Evolutionary conservation across 2,888 invertebrate genomes (phyloP), one percentile per base, ranked within the genome.

Genomic region (Pristionchus fissidentatus): DNA sequence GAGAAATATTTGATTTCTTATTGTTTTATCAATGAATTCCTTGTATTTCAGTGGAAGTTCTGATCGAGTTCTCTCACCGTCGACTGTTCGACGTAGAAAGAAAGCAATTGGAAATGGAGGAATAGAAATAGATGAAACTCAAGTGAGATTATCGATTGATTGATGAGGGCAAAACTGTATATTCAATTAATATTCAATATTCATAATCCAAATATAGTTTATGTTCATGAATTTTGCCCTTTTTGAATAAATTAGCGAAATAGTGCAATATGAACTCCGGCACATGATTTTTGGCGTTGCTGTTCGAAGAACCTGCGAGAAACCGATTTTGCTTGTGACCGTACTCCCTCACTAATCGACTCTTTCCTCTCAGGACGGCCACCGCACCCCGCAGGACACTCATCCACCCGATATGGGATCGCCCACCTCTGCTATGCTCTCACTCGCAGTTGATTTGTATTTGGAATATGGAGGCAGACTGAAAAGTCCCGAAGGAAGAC

Each of bases 321-420:
- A n/a, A n/a, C n/a, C n/a, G n/a, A n/a, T n/a, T n/a, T n/a, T n/a
- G n/a, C n/a, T n/a, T n/a, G n/a, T n/a, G n/a, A n/a, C n/a, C n/a
- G n/a, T n/a, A n/a, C n/a, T n/a, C n/a, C n/a, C n/a, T n/a, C n/a
- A n/a, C n/a, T n/a, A n/a, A n/a, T n/a, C n/a, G n/a, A n/a, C n/a
- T n/a, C n/a, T n/a, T n/a, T n/a, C n/a, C n/a, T 66, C 41, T 19
- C 32, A 66, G 66, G 66, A 66, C 22, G 41, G 66, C 41, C 35
- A 22, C 22, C 66, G 66, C 15, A 66, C 66, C 41, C 66, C 66
- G 0, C 3, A 10, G 5, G 78, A 78, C 26, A 78, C 52, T 35
- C 78, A 78, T 78, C 78, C 78, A 43, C 38, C 52, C 22, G 52
- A 35, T 22, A 55, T 78, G 78, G 55, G 35, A 38, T 78, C 78